A percentile compares a stretch with the other conserved stretches of the same genome.
Conservation (phyloP, 2,888 invertebrate species). For the Apodemia hepburni region DNA sequence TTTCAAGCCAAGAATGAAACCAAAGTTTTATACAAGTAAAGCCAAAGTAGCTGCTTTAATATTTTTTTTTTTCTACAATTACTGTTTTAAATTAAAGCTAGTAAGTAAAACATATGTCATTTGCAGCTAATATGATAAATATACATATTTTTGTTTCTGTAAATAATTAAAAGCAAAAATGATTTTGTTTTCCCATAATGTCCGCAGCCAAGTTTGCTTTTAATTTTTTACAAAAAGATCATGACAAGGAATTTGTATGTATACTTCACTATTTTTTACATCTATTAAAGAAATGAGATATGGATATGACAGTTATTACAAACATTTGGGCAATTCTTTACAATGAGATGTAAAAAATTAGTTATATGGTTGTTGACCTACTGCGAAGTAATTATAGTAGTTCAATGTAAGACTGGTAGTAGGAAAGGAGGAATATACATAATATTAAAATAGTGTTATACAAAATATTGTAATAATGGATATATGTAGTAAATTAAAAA, state of each 20-base stretch:
- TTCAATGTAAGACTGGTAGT: background rate
- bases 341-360: background rate
- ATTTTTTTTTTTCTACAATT: background rate
- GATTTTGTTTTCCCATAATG: background rate
- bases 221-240: background rate
- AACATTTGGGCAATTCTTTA: no score
- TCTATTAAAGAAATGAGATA: no score
- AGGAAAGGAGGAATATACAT: background rate
- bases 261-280: no score
- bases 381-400: background rate
- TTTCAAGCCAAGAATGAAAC: constrained; percentile 17
- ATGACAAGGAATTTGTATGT: background rate
- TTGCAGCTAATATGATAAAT: background rate
- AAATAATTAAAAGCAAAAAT: background rate
- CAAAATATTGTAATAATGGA: background rate
- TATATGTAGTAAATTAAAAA: background rate
- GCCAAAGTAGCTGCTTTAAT: constrained; percentile 18
- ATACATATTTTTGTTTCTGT: background rate
- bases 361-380: background rate
- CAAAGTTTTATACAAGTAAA: constrained; percentile 19
- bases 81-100: background rate
- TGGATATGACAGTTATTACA: no score
- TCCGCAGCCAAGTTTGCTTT: background rate
- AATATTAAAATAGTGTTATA: no score
- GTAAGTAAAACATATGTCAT: background rate